Percentiles rank a stretch among this genome's conserved stretches.
phyloP scores from a whole-genome alignment of 2,797 vertebrate species.

The Paedocypris micromegethes region DNA sequence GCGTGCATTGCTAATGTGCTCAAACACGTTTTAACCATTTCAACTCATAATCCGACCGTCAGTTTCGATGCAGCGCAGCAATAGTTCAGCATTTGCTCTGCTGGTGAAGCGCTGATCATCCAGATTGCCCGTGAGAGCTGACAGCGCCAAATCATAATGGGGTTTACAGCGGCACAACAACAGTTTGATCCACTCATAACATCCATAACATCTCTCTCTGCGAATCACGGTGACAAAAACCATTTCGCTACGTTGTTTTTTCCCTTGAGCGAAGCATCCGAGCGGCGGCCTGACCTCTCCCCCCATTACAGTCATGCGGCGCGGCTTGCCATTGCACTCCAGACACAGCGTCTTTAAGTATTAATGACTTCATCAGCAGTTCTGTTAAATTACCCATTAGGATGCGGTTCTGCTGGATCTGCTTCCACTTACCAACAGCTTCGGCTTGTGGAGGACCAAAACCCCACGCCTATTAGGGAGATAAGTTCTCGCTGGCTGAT shows the following conservation, averaged over 20 bases:
- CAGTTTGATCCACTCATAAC: slow-evolving; percentile 34
- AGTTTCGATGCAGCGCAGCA: no score
- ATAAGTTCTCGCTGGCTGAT: slow-evolving; percentile 4
- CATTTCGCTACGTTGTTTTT: slow-evolving; percentile 15
- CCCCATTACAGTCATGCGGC: slow-evolving; percentile 42
- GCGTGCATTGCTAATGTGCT: no score
- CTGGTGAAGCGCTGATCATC: slow-evolving; percentile 16
- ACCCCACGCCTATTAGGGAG: not conserved
- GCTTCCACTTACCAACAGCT: slow-evolving; percentile 24
- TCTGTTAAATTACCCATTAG: slow-evolving; percentile 48
- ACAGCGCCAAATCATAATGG: slow-evolving; percentile 42
- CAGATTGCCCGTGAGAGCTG: slow-evolving; percentile 47
- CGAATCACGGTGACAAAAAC: slow-evolving; percentile 16
- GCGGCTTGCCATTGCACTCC: slow-evolving; percentile 45
- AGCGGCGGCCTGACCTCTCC: slow-evolving; percentile 38
- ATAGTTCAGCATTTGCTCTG: not conserved
- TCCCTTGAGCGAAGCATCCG: slow-evolving; percentile 23
- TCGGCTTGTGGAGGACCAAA: slow-evolving; percentile 13
- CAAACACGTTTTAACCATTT: no score
- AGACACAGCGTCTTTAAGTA: slow-evolving; percentile 51
- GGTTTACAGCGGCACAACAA: slow-evolving; percentile 38
- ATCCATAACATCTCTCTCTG: slow-evolving; percentile 20
- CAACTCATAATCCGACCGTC: no score
- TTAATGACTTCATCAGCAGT: slow-evolving; percentile 58
- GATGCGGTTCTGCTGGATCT: slow-evolving; percentile 40